These are phyloP conservation scores for Aphelocoma californica DNA, from an alignment of 2,797 vertebrate genomes.

Conservation along the genomic window DNA sequence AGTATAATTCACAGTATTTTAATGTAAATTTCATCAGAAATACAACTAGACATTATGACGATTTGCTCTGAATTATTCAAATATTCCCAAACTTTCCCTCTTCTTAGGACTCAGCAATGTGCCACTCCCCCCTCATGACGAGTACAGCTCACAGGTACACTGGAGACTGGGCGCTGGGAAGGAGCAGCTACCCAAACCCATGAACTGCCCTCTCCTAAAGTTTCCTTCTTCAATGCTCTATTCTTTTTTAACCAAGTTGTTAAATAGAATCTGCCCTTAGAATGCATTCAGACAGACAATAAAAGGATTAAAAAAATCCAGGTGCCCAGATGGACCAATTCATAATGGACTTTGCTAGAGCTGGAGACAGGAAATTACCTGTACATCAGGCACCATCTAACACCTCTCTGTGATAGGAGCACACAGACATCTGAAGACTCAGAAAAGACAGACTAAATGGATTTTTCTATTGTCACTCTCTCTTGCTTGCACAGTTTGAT, in stretches of 20 bases:
- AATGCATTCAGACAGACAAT: not conserved
- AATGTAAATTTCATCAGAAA: not conserved
- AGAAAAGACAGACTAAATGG: not conserved
- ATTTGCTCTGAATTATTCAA: not conserved
- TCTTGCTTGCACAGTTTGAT: not conserved
- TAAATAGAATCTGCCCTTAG: not conserved
- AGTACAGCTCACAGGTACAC: not conserved
- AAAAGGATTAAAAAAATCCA: not conserved
- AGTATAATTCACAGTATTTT: not conserved
- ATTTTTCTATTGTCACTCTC: not conserved
- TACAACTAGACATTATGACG: not conserved
- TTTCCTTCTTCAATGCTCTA: not conserved
- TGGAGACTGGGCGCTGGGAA: not conserved
- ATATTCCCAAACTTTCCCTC: not conserved
- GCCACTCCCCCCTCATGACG: not conserved
- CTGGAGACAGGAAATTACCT: not conserved
- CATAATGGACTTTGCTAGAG: not conserved
- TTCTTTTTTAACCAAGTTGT: not conserved
- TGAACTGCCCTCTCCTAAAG: not conserved
- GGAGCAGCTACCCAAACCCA: not conserved
- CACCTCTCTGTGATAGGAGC: not conserved
- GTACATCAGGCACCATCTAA: not conserved
- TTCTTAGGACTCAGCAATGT: not conserved
- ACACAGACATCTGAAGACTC: not conserved
- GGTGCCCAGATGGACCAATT: not conserved